These are phyloP conservation scores for Phrynosoma blainvillii DNA, from an alignment of 2,113 vertebrate species.

Conservation along the genomic window DNA sequence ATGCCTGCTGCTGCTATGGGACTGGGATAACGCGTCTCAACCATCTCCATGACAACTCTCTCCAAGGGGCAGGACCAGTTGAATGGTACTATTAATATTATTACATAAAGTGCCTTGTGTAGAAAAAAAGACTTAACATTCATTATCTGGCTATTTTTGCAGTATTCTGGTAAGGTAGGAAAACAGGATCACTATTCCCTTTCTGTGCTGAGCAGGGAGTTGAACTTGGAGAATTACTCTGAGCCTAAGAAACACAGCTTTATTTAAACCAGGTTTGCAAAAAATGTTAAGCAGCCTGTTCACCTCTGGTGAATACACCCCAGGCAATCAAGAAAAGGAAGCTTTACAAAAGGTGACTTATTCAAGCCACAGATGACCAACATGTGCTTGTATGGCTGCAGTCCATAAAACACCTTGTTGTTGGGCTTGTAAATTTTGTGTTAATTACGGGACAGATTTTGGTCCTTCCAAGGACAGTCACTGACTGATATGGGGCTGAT, in stretches of 20 bases:
- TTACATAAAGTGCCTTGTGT: slow-evolving; percentile 16
- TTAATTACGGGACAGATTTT: not conserved
- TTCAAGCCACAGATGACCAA: not conserved
- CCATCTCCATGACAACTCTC: slow-evolving; percentile 20
- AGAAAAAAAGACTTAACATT: not conserved
- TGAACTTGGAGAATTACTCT: not conserved
- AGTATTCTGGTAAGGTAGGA: not conserved
- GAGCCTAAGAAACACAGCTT: not conserved
- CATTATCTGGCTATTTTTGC: not conserved
- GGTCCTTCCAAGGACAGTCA: not conserved
- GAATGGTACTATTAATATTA: slow-evolving; percentile 25
- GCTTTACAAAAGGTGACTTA: not conserved
- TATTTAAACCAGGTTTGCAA: not conserved
- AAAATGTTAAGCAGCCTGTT: not conserved
- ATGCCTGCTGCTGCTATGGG: slow-evolving; percentile 1
- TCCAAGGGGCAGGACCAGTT: not conserved
- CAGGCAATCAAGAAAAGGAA: not conserved
- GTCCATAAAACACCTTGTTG: not conserved
- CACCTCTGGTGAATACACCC: not conserved
- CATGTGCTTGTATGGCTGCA: not conserved
- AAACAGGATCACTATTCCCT: not conserved
- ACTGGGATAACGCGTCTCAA: slow-evolving; percentile 3
- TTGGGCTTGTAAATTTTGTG: not conserved
- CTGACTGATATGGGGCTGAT: not conserved
- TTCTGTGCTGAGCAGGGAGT: not conserved